Base-by-base conservation (phyloP, 2,113 vertebrate species). In the Antechinus flavipes region DNA sequence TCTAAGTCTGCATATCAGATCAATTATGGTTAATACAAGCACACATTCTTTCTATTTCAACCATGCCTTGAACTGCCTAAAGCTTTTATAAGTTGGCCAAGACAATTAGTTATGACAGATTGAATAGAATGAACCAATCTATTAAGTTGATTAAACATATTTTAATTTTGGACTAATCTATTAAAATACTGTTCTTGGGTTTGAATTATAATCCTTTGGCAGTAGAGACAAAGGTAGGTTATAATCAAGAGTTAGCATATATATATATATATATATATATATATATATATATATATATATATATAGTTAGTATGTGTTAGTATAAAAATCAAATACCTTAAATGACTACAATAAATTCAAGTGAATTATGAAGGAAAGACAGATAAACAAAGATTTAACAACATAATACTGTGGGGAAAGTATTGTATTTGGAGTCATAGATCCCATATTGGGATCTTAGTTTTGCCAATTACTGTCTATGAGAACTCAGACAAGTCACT, bases 151-250 rank as follows among this genome's bases (percentile, higher is more conserved):
- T 16, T 90, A 54, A 30, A 46, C 58, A 47, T 53, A 94, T 93
- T 89, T 49, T 91, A 92, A 76, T 49, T 24, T n/a, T 96, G 96
- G n/a, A 93, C 19, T 98, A 90, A 91, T 56, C 54, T 96, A 95
- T 27, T 96, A 92, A 68, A 96, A 42, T 55, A 95, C 91, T 76
- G 23, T 24, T 97, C 24, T 93, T 95, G 76, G 0, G 24, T 92
- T 94, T 97, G 94, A 96, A 94, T 94, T 7, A 0, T 91, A 89
- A 54, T 92, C 46, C 4, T 97, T 27, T 94, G 93, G 47, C 54
- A 97, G 55, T 2, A 2, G 19, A 1, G 7, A 19, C 1, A 84
- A 35, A 35, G 6, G 19, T 76, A 19, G 4, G 4, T 30, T 76
- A n/a, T n/a, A n/a, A 68, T 30, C 58, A 61, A 68, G 58, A 47